A percentile compares a stretch with the other conserved stretches of the same genome.
These are phyloP conservation scores for Melanotaenia trifasciata DNA, from an alignment of 2,797 vertebrate species.

Conservation along the genomic window DNA sequence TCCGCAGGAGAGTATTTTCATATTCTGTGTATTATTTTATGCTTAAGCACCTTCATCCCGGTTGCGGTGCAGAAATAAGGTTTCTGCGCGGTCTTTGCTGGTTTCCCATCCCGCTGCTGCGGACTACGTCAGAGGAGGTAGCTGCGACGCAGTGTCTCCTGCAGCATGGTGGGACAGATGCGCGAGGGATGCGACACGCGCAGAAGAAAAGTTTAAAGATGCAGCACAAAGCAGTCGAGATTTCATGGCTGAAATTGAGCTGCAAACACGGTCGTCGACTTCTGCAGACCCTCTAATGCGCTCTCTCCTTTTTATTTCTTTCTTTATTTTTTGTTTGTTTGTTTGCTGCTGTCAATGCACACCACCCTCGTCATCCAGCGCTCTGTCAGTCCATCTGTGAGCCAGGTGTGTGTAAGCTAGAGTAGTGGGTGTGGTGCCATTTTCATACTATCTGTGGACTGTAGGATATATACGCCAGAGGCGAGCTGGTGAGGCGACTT, in stretches of 20 bases:
- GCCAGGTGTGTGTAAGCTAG: constrained; percentile 68
- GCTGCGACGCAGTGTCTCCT: constrained; percentile 51
- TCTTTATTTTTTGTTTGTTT: background rate
- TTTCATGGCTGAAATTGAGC: background rate
- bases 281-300: background rate
- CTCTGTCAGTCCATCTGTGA: constrained; percentile 37
- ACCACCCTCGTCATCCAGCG: constrained; percentile 11
- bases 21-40: background rate
- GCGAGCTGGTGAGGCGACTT: constrained; percentile 70
- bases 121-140: constrained; percentile 44
- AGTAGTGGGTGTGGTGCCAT: constrained; percentile 80
- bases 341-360: constrained; percentile 7
- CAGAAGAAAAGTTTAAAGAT: constrained; percentile 49
- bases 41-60: background rate
- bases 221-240: background rate
- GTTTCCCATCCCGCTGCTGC: constrained; percentile 14
- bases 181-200: constrained; percentile 46
- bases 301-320: background rate
- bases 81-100: constrained; percentile 9
- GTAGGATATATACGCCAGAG: constrained; percentile 44
- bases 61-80: background rate
- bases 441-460: constrained; percentile 19
- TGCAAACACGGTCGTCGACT: background rate
- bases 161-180: constrained; percentile 47
- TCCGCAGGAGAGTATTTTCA: background rate